These are phyloP conservation scores for Euwallacea fornicatus DNA, from an alignment of 1,140 invertebrate genomes.

Conservation along the genomic window DNA sequence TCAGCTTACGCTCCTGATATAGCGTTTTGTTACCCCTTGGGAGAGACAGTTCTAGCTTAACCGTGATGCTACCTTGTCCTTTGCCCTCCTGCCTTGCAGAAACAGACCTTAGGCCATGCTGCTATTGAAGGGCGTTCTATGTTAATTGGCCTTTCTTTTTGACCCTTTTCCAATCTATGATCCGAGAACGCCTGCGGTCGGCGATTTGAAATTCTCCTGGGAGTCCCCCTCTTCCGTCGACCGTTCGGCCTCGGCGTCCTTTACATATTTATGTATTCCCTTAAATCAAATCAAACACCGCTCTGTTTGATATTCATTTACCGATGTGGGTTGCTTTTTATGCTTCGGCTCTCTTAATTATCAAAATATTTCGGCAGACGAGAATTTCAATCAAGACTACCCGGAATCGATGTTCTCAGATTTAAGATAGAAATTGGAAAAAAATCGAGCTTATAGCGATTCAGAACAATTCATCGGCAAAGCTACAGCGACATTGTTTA, in stretches of 20 bases:
- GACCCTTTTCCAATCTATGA: slow-evolving; percentile 39
- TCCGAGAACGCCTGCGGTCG: slow-evolving; percentile 30
- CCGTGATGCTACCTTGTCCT: slow-evolving; percentile 46
- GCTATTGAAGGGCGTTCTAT: slow-evolving; percentile 41
- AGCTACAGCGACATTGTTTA: no score
- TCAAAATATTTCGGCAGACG: slow-evolving; percentile 13
- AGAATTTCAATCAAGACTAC: slow-evolving; percentile 1
- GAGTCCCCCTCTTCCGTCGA: slow-evolving; percentile 9
- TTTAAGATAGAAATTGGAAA: neutral
- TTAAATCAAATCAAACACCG: slow-evolving; percentile 44
- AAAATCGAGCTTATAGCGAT: neutral
- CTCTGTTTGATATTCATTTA: slow-evolving; percentile 44
- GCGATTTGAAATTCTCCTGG: slow-evolving; percentile 28
- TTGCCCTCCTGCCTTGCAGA: slow-evolving; percentile 41
- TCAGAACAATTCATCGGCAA: no score
- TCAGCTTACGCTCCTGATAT: slow-evolving; percentile 50
- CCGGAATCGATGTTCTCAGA: neutral
- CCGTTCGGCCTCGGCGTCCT: slow-evolving; percentile 27
- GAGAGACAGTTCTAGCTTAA: slow-evolving; percentile 49
- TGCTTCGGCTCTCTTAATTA: slow-evolving; percentile 8
- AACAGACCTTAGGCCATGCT: slow-evolving; percentile 37
- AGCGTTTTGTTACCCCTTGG: slow-evolving; percentile 49
- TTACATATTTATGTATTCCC: slow-evolving; percentile 44
- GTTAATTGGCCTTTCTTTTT: slow-evolving; percentile 40
- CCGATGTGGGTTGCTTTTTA: slow-evolving; percentile 13